Conservation (phyloP, 1,140 invertebrate genomes). For the Eueides isabella region DNA sequence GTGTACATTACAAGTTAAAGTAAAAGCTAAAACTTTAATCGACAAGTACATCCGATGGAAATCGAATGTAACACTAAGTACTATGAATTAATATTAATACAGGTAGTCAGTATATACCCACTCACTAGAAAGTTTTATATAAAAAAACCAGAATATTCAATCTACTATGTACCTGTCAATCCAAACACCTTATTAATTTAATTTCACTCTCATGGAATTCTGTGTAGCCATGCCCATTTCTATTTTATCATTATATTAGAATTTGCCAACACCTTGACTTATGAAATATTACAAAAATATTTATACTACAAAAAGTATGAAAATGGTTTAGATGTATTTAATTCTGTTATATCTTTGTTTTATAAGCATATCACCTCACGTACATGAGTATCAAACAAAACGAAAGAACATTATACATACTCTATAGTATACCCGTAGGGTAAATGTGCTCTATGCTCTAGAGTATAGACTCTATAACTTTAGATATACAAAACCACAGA, state of each 20-base stretch:
- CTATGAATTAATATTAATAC: slow-evolving; percentile 23
- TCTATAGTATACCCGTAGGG: too few species aligned
- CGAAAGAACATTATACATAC: too few species aligned
- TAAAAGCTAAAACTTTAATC: slow-evolving; percentile 3
- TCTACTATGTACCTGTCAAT: slow-evolving; percentile 26
- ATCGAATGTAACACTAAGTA: slow-evolving; percentile 18
- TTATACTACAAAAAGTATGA: background rate
- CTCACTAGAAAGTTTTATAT: slow-evolving; percentile 33
- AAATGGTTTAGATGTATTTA: slow-evolving; percentile 3
- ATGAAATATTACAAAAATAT: slow-evolving; percentile 4
- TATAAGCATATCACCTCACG: slow-evolving; percentile 30
- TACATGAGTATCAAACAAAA: slow-evolving; percentile 22
- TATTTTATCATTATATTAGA: slow-evolving; percentile 17
- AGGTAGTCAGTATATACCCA: slow-evolving; percentile 8
- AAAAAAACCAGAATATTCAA: slow-evolving; percentile 29
- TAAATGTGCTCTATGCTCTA: too few species aligned
- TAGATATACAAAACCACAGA: too few species aligned
- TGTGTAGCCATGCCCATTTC: slow-evolving; percentile 32
- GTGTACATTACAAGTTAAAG: background rate
- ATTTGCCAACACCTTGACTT: background rate
- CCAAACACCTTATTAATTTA: slow-evolving; percentile 43
- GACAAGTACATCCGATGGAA: slow-evolving; percentile 18
- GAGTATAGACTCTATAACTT: too few species aligned
- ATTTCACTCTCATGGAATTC: slow-evolving; percentile 46
- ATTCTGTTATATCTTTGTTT: slow-evolving; percentile 15